Conservation (phyloP, 2,888 invertebrate species). For the Synanthedon tipuliformis region DNA sequence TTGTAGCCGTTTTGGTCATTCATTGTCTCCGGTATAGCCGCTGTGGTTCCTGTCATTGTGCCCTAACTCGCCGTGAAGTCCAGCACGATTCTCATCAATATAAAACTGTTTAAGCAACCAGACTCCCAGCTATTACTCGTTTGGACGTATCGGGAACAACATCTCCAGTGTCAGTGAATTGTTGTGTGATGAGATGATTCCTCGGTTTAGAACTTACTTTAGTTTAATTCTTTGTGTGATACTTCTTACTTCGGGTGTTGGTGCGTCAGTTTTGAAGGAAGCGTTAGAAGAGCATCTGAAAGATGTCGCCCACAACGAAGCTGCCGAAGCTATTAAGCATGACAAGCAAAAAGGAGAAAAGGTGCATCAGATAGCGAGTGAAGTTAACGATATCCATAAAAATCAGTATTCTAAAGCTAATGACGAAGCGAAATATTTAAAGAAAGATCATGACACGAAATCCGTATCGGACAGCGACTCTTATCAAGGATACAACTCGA, state of each 20-base stretch:
- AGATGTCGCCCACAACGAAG: conserved; percentile 52
- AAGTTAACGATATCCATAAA: conserved; percentile 50
- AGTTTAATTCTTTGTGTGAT: conserved; percentile 30
- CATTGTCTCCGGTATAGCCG: conserved; percentile 45
- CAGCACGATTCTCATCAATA: conserved; percentile 48
- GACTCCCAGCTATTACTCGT: conserved; percentile 36
- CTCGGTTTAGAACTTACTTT: conserved; percentile 27
- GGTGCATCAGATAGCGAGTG: conserved; percentile 50
- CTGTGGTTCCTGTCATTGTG: conserved; percentile 68
- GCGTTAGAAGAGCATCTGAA: conserved; percentile 60
- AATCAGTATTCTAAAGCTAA: conserved; percentile 56
- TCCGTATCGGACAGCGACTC: conserved; percentile 51
- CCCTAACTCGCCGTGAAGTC: conserved; percentile 56
- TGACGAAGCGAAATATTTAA: conserved; percentile 58
- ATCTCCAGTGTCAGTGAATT: conserved; percentile 10
- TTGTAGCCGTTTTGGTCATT: conserved; percentile 21
- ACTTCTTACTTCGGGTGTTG: conserved; percentile 28
- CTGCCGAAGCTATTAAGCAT: conserved; percentile 46
- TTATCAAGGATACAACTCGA: conserved; percentile 50
- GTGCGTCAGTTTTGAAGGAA: conserved; percentile 50
- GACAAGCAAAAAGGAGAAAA: conserved; percentile 61
- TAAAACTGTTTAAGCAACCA: conserved; percentile 50
- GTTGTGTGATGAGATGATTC: conserved; percentile 45
- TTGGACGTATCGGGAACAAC: conserved; percentile 23
- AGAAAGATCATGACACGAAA: conserved; percentile 58